Evolutionary conservation across 2,797 vertebrate genomes (phyloP).

Genomic region (Danio kyathit): DNA sequence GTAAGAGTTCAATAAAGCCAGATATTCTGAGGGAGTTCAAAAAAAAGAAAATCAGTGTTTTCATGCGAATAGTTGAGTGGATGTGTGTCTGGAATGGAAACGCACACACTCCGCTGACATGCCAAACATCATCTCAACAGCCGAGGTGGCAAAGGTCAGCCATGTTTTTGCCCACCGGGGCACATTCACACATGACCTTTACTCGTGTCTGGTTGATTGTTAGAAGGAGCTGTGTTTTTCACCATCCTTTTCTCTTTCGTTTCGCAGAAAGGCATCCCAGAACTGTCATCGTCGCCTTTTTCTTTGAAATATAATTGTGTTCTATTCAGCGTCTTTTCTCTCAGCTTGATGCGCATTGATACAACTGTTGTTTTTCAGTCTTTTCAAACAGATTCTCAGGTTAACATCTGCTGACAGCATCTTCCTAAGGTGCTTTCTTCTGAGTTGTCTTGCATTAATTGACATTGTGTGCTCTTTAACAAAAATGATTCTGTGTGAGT

Average conservation of each 20-base stretch:
- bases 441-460: not conserved
- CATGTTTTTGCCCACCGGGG: not conserved
- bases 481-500: not conserved
- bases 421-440: not conserved
- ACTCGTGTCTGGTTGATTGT: not conserved
- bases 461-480: not conserved
- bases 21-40: not conserved
- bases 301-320: not conserved
- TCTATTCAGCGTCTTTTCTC: not conserved
- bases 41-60: constrained; percentile 1
- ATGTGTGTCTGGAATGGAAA: constrained; percentile 21
- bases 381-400: not conserved
- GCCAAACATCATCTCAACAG: constrained; percentile 19
- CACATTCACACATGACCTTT: constrained; percentile 24
- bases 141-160: constrained; percentile 11
- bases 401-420: not conserved
- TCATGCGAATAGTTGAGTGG: not conserved
- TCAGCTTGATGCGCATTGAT: not conserved
- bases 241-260: not conserved
- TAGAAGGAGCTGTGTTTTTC: constrained; percentile 14
- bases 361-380: not conserved
- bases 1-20: not conserved
- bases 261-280: not conserved
- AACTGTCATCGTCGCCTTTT: not conserved
- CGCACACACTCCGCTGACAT: constrained; percentile 11